phyloP scores from a whole-genome alignment of 2,797 vertebrate species.

The Enteromius thamalakanensis region DNA sequence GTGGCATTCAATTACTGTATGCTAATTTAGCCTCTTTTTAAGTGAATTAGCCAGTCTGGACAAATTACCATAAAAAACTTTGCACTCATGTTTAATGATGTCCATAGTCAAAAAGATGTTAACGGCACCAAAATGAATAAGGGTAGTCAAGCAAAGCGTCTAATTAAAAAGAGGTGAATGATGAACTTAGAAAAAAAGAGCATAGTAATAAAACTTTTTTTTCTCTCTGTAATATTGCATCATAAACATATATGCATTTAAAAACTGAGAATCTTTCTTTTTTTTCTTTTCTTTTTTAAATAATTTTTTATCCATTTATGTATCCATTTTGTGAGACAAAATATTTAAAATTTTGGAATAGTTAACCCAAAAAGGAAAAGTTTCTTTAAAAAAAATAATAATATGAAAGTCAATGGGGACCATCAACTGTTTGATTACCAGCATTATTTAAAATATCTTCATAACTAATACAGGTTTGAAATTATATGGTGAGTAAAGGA shows the following conservation, averaged over 20 bases:
- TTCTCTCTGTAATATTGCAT: not conserved
- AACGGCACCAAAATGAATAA: conserved; percentile 76
- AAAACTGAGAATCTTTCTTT: too few species aligned
- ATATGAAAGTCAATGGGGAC: too few species aligned
- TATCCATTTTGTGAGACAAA: not conserved
- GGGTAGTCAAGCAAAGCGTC: conserved; percentile 71
- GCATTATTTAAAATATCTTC: too few species aligned
- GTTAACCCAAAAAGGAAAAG: not conserved
- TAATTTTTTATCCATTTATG: not conserved
- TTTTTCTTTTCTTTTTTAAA: too few species aligned
- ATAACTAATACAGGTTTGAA: too few species aligned
- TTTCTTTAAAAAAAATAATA: too few species aligned
- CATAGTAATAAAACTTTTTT: not conserved
- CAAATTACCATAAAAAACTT: conserved; percentile 72
- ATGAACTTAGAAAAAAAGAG: conserved; percentile 33
- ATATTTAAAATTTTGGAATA: not conserved
- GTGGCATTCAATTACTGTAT: conserved; percentile 80
- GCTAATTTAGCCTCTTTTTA: conserved; percentile 74
- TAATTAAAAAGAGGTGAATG: conserved; percentile 68
- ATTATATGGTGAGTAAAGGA: not conserved
- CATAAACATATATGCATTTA: not conserved
- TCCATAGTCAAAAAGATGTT: conserved; percentile 72
- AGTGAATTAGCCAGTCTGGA: conserved; percentile 77
- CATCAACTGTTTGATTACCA: too few species aligned
- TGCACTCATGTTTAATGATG: conserved; percentile 73